Base-by-base conservation (phyloP, 2,113 vertebrate species). In the Cricetomys ansorgei region DNA sequence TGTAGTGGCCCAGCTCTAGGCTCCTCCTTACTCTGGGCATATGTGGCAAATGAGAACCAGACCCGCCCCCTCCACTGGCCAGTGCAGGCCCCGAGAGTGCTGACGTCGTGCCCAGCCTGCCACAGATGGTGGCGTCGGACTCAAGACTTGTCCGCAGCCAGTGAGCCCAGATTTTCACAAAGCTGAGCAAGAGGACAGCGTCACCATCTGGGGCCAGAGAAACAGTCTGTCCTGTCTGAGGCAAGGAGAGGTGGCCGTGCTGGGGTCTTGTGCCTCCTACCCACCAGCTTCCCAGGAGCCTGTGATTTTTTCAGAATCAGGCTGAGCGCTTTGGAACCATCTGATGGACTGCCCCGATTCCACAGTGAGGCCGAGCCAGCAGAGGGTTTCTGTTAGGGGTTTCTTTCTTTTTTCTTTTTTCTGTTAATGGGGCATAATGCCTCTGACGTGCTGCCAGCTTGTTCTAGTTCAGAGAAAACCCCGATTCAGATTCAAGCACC, bases 371-470 rank as follows among this genome's bases (percentile, higher is more conserved):
- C 79, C 3, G 27, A 95, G 94, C 95, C 94, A 70, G 11, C 59
- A 45, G 94, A 57, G 79, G 43, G 19, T 50, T 50, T 31, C 12
- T 31, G 57, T 50, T 59, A 45, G 15, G 48, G 40, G 29, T 53
- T 50, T 25, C 77, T 50, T 7, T 6, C 2, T 73, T 72, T 67
- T 59, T 43, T n/a, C n/a, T 23, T 87, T 88, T 43, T 43, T 57
- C 85, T 65, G 80, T 95, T 92, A 93, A 94, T 92, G 92, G 96
- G 89, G 89, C 75, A 3, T 94, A 45, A 77, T 77, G 89, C 91
- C 67, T 94, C 88, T 2, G 1, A 64, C 93, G 75, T 25, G 2
- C 92, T 77, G 77, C 92, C 5, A 7, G 43, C 72, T 55, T 2
- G 15, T 75, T 88, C 87, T 72, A 88, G 80, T 70, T 64, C 40